Percentiles rank a stretch among this genome's conserved stretches.
phyloP scores from a whole-genome alignment of 2,113 vertebrate genomes.

The Channa maculata region DNA sequence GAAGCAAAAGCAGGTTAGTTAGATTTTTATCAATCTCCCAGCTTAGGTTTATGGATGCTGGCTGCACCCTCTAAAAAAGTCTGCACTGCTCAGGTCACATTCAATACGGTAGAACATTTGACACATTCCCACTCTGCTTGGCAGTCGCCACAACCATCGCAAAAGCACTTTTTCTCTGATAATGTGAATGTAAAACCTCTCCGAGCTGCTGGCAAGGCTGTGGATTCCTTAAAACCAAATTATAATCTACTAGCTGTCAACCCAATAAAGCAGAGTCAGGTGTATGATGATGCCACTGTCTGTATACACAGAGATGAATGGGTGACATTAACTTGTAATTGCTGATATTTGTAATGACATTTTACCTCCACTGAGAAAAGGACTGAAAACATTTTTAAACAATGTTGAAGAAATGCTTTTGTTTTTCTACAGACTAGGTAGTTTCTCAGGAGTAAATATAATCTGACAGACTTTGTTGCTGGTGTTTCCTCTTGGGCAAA shows the following conservation, averaged over 20 bases:
- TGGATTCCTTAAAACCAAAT: no score
- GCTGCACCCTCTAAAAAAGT: no score
- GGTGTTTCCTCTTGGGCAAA: conserved; percentile 25
- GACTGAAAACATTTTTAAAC: conserved; percentile 27
- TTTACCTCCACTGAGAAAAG: background rate
- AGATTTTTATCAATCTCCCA: no score
- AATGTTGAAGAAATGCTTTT: conserved; percentile 14
- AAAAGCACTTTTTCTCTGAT: no score
- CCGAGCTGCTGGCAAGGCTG: no score
- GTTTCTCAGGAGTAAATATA: conserved; percentile 46
- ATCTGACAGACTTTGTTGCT: conserved; percentile 51
- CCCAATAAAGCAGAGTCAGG: background rate
- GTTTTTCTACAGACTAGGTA: conserved; percentile 39
- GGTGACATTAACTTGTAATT: conserved; percentile 11
- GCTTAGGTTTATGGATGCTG: no score
- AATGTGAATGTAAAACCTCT: no score
- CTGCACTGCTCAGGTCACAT: no score
- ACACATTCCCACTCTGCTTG: no score
- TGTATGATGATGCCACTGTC: conserved; percentile 3
- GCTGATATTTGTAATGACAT: conserved; percentile 34
- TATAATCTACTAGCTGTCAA: background rate
- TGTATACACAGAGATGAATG: conserved; percentile 19
- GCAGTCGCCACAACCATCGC: no score
- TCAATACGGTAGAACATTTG: no score
- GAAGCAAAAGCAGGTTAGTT: no score